Evolutionary conservation across 2,797 vertebrate species (phyloP).

Genomic region (Kryptopterus vitreolus): DNA sequence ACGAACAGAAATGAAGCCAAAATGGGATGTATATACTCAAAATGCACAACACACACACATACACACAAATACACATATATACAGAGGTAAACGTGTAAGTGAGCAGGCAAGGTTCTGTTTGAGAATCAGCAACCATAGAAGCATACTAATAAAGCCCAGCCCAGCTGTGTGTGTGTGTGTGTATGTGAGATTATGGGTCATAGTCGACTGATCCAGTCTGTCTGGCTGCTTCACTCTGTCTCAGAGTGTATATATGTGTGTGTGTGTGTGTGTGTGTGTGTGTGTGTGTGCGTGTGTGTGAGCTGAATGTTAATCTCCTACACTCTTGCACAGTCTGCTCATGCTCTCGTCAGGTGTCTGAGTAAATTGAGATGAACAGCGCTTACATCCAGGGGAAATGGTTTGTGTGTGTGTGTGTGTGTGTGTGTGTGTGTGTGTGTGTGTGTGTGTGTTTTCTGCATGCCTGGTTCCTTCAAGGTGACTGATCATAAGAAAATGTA

Average conservation of each 20-base stretch:
- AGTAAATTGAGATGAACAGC: constrained; percentile 24
- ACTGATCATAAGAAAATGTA: no score
- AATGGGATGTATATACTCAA: neutral
- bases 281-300: constrained; percentile 14
- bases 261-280: no score
- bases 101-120: constrained; percentile 2
- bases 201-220: constrained; percentile 28
- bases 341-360: constrained; percentile 1
- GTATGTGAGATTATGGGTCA: constrained; percentile 16
- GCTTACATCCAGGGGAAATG: neutral
- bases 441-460: neutral
- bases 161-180: constrained; percentile 5
- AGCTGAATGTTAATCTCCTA: constrained; percentile 45
- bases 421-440: no score
- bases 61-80: neutral
- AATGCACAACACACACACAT: constrained; percentile 2
- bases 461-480: neutral
- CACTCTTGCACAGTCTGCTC: neutral
- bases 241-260: constrained; percentile 30
- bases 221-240: constrained; percentile 38
- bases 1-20: neutral
- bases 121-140: neutral
- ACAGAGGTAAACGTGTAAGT: neutral
- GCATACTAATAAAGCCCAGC: constrained; percentile 21
- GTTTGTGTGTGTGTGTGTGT: neutral